Evolutionary conservation across 2,113 vertebrate genomes (phyloP).

Genomic region (Urocitellus parryii): DNA sequence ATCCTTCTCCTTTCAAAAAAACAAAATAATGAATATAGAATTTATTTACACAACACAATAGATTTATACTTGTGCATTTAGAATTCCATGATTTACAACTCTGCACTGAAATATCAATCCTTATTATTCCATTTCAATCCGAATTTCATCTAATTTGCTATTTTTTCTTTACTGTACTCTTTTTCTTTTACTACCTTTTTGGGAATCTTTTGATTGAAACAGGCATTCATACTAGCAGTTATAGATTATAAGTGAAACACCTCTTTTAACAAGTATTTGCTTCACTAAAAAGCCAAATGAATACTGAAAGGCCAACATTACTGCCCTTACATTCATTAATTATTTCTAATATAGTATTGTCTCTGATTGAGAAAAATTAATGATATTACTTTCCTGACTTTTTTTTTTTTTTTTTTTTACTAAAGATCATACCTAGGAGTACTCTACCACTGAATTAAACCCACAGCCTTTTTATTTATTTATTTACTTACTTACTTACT

Average conservation of each 20-base stretch:
- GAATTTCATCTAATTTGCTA: constrained; percentile 1
- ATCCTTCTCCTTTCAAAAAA: no score
- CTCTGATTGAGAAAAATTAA: constrained; percentile 5
- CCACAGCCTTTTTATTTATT: no score
- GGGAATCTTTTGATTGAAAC: neutral
- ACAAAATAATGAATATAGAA: neutral
- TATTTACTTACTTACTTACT: no score
- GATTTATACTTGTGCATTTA: constrained; percentile 15
- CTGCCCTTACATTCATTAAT: neutral
- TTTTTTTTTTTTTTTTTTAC: no score
- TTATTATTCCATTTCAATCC: neutral
- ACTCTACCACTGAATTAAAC: no score
- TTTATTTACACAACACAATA: neutral
- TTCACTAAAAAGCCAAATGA: neutral
- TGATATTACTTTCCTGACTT: neutral
- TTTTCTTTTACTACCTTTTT: constrained; percentile 44
- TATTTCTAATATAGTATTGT: constrained; percentile 14
- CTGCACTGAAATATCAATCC: constrained; percentile 12
- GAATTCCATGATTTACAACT: neutral
- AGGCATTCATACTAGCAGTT: neutral
- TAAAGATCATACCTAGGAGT: no score
- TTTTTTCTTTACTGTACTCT: constrained; percentile 24
- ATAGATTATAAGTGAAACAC: neutral
- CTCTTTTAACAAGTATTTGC: constrained; percentile 26
- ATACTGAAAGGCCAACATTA: neutral